Conservation (phyloP, 2,797 vertebrate genomes). For the Amblyraja radiata region DNA sequence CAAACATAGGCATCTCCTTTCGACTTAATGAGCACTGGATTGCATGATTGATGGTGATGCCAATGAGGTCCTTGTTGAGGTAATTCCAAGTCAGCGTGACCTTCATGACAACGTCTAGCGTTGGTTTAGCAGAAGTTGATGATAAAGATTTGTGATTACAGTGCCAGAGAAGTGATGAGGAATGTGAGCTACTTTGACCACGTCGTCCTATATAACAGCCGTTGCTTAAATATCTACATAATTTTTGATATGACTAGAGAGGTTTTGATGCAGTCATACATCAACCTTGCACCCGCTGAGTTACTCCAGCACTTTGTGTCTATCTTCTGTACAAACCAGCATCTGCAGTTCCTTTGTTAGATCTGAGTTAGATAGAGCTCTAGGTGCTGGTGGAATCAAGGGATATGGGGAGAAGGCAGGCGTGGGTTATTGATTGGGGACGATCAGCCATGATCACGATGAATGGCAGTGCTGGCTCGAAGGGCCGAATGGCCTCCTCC, state of each 20-base stretch:
- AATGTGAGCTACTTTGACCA: not conserved
- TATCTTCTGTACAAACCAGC: too few relatives aligned
- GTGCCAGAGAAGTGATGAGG: not conserved
- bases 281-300: not conserved
- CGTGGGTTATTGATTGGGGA: too few relatives aligned
- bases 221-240: not conserved
- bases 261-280: not conserved
- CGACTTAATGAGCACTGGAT: not conserved
- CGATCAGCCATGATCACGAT: too few relatives aligned
- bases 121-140: not conserved
- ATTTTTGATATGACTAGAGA: not conserved
- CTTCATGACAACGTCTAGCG: not conserved
- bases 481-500: too few relatives aligned
- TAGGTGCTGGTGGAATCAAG: too few relatives aligned
- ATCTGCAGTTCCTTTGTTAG: too few relatives aligned
- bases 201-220: not conserved
- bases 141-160: not conserved
- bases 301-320: too few relatives aligned
- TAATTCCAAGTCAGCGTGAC: not conserved
- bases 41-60: not conserved
- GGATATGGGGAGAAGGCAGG: too few relatives aligned
- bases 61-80: constrained; percentile 30
- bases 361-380: not conserved
- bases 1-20: not conserved
- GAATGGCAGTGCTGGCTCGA: too few relatives aligned